Evolutionary conservation across 2,888 invertebrate genomes (phyloP), one percentile per base, ranked within the genome.

Genomic region (Epistrophella euchroma): DNA sequence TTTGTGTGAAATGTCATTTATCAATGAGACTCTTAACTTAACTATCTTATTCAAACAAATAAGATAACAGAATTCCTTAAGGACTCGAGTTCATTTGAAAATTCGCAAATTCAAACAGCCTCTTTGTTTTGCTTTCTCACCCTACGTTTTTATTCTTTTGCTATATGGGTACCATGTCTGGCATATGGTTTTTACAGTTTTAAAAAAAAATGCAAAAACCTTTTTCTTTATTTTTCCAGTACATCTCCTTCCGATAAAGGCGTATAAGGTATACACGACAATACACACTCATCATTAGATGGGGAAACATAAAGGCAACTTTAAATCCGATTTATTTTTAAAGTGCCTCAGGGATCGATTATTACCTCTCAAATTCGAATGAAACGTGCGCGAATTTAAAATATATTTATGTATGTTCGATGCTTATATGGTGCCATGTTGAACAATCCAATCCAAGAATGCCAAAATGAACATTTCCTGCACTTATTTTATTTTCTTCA

Each of bases 281-380:
- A 15, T 32, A 35, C 25, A 68, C 64, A 11, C 19, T 32, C 64
- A 68, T 52, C 37, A 40, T 28, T 45, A 45, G 40, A 68, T 64
- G 72, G 76, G 62, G 66, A 56, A 71, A 28, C 66, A 72, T 68
- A 77, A 81, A 62, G 81, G 89, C 89, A 90, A 89, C 90, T 90
- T 89, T 88, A 90, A 91, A 91, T 90, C 90, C 91, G 92, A 92
- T 92, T 92, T 92, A 91, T 92, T 88, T 88, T 88, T 88, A 92
- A 92, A 92, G 92, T 92, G 92, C 92, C 92, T 92, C 92, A 90
- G 92, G 92, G 92, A 92, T 92, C 92, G 92, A 92, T 92, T 92
- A 92, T 92, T 92, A 90, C 92, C 91, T 91, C 91, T 92, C 92
- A 92, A 92, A 92, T 90, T 92, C 91, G 91, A 90, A 91, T 91